Percentiles rank a stretch among this genome's conserved stretches.
Evolutionary conservation across 2,888 invertebrate species (phyloP).

Genomic region (Xestia ashworthii): DNA sequence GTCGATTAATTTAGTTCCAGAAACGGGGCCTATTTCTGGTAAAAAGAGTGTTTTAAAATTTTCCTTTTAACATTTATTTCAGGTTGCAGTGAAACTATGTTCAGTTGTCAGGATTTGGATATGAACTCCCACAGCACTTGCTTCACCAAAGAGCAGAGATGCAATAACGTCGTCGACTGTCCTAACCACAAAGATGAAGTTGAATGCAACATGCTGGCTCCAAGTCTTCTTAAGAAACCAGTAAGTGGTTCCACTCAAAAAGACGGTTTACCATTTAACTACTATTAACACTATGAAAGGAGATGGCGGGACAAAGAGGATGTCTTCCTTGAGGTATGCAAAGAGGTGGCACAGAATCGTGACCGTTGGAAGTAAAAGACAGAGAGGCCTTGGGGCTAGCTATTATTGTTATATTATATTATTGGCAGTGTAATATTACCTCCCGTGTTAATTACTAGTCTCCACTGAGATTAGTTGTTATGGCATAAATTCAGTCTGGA

Average conservation of each 20-base stretch:
- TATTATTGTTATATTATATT: neutral
- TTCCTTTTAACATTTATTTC: slow-evolving; percentile 30
- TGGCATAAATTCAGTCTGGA: neutral
- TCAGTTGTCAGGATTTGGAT: slow-evolving; percentile 93
- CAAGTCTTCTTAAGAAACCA: slow-evolving; percentile 88
- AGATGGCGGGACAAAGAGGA: too few species aligned
- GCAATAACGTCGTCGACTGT: slow-evolving; percentile 93
- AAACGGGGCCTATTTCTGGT: neutral
- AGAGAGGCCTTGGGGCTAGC: too few species aligned
- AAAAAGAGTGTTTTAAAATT: neutral
- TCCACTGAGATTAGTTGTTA: neutral
- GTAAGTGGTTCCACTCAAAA: slow-evolving; percentile 71
- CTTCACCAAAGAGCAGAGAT: slow-evolving; percentile 92
- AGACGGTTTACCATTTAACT: neutral
- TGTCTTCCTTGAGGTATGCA: too few species aligned
- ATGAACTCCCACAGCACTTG: slow-evolving; percentile 91
- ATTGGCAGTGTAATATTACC: neutral
- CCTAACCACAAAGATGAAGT: slow-evolving; percentile 94
- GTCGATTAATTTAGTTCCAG: neutral
- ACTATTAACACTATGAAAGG: neutral
- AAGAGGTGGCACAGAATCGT: too few species aligned
- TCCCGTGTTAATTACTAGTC: neutral
- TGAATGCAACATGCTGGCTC: slow-evolving; percentile 93
- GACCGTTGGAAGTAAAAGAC: too few species aligned
- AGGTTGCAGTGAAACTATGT: slow-evolving; percentile 92